Conservation (phyloP, 2,113 vertebrate species). For the Larimichthys polyactis region DNA sequence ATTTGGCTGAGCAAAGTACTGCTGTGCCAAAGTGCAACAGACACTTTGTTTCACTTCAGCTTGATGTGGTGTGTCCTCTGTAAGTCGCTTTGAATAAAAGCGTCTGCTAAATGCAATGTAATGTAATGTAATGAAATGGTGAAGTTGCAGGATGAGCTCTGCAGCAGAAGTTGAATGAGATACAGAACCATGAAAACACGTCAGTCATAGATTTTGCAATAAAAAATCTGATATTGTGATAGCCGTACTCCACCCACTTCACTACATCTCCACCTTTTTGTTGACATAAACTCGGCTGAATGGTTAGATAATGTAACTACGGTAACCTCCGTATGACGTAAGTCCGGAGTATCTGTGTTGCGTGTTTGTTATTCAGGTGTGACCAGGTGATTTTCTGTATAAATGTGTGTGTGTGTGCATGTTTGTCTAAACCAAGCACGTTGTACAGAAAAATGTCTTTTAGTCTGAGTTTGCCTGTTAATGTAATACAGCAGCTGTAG, state of each 20-base stretch:
- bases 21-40: too few relatives aligned
- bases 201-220: neutral
- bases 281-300: neutral
- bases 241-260: neutral
- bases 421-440: neutral
- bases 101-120: too few relatives aligned
- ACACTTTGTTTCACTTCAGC: neutral
- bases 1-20: too few relatives aligned
- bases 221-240: too few relatives aligned
- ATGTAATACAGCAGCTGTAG: neutral
- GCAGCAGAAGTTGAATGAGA: neutral
- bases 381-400: slow-evolving; percentile 7
- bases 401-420: slow-evolving; percentile 5
- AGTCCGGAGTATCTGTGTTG: slow-evolving; percentile 12
- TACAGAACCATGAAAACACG: neutral
- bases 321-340: neutral
- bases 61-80: too few relatives aligned
- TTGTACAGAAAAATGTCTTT: neutral
- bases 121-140: too few relatives aligned
- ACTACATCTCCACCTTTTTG: slow-evolving; percentile 11
- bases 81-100: too few relatives aligned
- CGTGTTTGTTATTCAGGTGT: slow-evolving; percentile 72
- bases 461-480: neutral
- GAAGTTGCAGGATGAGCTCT: neutral
- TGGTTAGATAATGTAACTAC: neutral